These are phyloP conservation scores for Plestiodon gilberti DNA, from an alignment of 2,113 vertebrate genomes.

Conservation along the genomic window DNA sequence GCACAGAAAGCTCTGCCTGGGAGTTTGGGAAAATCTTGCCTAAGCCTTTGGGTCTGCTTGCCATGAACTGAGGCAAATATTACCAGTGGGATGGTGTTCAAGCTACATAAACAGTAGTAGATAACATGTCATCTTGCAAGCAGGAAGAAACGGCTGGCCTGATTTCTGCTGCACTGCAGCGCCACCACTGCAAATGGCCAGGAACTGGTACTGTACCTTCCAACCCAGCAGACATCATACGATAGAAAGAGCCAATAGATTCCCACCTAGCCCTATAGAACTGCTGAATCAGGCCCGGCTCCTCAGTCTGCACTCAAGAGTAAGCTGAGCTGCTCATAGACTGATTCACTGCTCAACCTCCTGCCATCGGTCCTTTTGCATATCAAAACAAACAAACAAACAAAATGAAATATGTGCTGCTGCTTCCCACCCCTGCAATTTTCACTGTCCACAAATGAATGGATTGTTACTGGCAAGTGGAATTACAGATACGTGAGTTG, in stretches of 20 bases:
- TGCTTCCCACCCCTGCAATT: background rate
- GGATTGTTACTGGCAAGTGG: background rate
- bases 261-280: background rate
- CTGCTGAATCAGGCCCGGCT: no score
- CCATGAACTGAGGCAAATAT: background rate
- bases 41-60: no score
- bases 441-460: background rate
- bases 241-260: background rate
- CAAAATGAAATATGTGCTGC: no score
- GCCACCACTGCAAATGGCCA: background rate
- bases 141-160: background rate
- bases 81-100: background rate
- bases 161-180: background rate
- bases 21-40: no score
- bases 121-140: background rate
- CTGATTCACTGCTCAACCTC: background rate
- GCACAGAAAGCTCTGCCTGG: no score
- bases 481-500: slow-evolving; percentile 40
- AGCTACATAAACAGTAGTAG: background rate
- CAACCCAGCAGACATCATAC: background rate
- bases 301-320: background rate
- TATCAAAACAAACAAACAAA: no score
- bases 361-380: no score
- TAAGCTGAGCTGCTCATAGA: background rate
- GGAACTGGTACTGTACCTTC: background rate